These are phyloP conservation scores for Callyntrura sp. DNA, from an alignment of 2,888 invertebrate species.

Conservation along the genomic window DNA sequence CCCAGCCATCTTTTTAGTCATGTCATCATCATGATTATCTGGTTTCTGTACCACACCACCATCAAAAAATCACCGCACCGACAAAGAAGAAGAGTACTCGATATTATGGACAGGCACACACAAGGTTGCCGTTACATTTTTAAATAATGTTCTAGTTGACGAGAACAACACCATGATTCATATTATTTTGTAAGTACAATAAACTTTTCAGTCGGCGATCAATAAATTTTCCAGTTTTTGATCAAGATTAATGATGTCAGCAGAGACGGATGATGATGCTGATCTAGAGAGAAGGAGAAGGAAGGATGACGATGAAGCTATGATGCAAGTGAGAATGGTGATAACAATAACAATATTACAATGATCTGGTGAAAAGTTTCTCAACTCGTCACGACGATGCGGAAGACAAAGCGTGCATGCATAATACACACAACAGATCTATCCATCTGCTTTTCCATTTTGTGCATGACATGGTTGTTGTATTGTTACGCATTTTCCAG, in stretches of 20 bases:
- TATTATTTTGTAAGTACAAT: slow-evolving; percentile 17
- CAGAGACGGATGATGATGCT: slow-evolving; percentile 50
- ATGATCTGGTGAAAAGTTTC: slow-evolving; percentile 62
- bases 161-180: slow-evolving; percentile 39
- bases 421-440: slow-evolving; percentile 26
- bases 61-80: slow-evolving; percentile 2
- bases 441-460: slow-evolving; percentile 41
- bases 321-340: slow-evolving; percentile 13
- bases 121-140: background rate
- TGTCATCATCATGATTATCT: slow-evolving; percentile 50
- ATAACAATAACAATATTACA: slow-evolving; percentile 37
- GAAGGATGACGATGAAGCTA: background rate
- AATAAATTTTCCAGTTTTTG: slow-evolving; percentile 64
- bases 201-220: slow-evolving; percentile 48
- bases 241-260: slow-evolving; percentile 70
- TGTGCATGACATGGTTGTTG: slow-evolving; percentile 8
- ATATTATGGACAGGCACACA: background rate
- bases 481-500: slow-evolving; percentile 31
- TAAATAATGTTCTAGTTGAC: background rate
- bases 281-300: background rate
- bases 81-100: slow-evolving; percentile 14
- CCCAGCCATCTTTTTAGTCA: background rate
- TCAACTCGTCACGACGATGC: slow-evolving; percentile 25
- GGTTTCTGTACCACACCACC: background rate
- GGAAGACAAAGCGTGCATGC: slow-evolving; percentile 34